Base-by-base conservation (phyloP, 2,113 vertebrate genomes). In the Trochalopteron elliotii region DNA sequence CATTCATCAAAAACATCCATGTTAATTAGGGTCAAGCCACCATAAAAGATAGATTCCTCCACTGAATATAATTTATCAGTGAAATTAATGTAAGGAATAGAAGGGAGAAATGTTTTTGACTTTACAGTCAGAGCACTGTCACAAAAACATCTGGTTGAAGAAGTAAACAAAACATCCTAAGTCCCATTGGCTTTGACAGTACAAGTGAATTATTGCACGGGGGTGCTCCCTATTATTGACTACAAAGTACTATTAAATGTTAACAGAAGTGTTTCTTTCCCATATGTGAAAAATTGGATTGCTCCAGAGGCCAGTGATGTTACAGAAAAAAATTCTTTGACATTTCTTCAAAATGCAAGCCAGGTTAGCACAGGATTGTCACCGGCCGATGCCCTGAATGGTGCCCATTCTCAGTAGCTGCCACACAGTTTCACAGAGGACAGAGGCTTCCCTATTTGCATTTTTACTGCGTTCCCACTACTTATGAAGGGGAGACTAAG, bases 361-460 rank as follows among this genome's bases (percentile, higher is more conserved):
- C 0, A 49, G 63, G 76, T 68, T 49, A 88, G 83, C 87, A 63
- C 87, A 91, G 94, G 83, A 65, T 42, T 92, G 94, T 78, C 83
- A 93, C 70, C 40, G 2, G 45, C 82, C 2, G 2, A 47, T 37
- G 80, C 56, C 65, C 64, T 92, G 94, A 93, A 90, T 96, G 53
- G 59, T 89, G 70, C 88, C 87, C 76, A n/a, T 67, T 90, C 91
- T 94, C 89, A 81, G 12, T 30, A 25, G 69, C 61, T 70, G 84
- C 94, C 83, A 40, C 83, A 40, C 75, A 87, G 60, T 83, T 92
- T 60, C 80, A 84, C 76, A 91, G 93, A 92, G 75, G 35, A 95
- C 95, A 96, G 95, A 95, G 65, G 23, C 93, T 74, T 84, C 76
- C 91, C 80, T 90, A 83, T 94, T 91, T 83, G 83, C 56, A 84